phyloP scores from a whole-genome alignment of 1,140 invertebrate species.

The Bombus turneri region DNA sequence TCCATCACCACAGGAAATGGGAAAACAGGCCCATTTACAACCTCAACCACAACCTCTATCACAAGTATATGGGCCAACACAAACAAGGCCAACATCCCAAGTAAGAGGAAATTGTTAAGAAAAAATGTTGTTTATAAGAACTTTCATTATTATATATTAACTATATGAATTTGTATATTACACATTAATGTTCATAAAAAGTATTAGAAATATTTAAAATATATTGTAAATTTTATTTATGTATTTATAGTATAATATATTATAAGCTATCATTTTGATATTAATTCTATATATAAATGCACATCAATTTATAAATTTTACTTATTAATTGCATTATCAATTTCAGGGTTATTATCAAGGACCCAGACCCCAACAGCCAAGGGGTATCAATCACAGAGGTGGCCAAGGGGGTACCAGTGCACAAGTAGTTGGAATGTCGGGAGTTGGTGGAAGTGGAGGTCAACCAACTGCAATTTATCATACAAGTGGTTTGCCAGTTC shows the following conservation, averaged over 20 bases:
- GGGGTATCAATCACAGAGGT: constrained; percentile 74
- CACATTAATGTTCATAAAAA: neutral
- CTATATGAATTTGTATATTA: neutral
- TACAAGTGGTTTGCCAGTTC: constrained; percentile 65
- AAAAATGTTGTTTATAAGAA: neutral
- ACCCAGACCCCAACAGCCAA: constrained; percentile 73
- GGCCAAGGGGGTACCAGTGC: constrained; percentile 70
- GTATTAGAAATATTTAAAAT: neutral
- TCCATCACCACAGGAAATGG: constrained; percentile 78
- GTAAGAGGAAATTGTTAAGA: constrained; percentile 49
- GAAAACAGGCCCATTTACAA: constrained; percentile 77
- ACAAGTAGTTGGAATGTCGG: constrained; percentile 73
- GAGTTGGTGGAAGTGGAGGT: constrained; percentile 68
- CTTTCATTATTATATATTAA: neutral
- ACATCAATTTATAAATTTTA: neutral
- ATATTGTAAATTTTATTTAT: neutral
- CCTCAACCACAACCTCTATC: constrained; percentile 70
- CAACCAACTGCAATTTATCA: constrained; percentile 77
- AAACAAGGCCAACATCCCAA: constrained; percentile 69
- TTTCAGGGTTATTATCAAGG: constrained; percentile 73
- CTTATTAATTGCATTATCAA: neutral
- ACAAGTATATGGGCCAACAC: constrained; percentile 71
- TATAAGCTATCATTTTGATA: neutral
- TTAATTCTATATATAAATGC: neutral
- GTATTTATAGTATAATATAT: neutral